Evolutionary conservation across 2,888 invertebrate genomes (phyloP).

Genomic region (Epinotia ramella): DNA sequence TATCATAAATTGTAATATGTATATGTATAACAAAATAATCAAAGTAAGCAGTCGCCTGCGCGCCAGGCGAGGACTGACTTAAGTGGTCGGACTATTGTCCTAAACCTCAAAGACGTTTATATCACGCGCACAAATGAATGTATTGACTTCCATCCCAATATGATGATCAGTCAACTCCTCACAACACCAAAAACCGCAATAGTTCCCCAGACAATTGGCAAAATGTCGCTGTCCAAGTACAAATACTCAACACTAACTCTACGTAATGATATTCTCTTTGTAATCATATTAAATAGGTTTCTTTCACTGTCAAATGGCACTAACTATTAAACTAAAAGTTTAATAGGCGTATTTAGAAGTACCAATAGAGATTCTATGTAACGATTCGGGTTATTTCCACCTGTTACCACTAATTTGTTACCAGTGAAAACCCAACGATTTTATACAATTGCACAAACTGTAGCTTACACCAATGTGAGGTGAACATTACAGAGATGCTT

Average conservation of each 20-base stretch:
- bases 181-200: not conserved
- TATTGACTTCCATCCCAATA: not conserved
- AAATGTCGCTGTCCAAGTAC: not conserved
- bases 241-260: conserved; percentile 14
- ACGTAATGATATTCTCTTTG: conserved; percentile 13
- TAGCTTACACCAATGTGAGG: not conserved
- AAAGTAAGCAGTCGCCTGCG: too few relatives aligned
- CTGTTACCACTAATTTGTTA: too few relatives aligned
- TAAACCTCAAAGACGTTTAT: not conserved
- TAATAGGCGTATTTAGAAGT: not conserved
- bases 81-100: not conserved
- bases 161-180: not conserved
- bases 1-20: not conserved
- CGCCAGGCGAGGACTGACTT: too few relatives aligned
- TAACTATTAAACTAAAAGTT: conserved; percentile 11
- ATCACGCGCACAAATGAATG: not conserved
- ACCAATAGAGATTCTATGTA: conserved; percentile 7
- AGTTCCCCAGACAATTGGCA: not conserved
- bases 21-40: too few relatives aligned
- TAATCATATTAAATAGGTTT: conserved; percentile 29
- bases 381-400: not conserved
- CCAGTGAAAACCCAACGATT: not conserved
- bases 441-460: not conserved
- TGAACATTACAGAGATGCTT: not conserved
- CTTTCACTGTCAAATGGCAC: conserved; percentile 33